Conservation (phyloP, 2,113 vertebrate species). For the Ibidorhyncha struthersii region DNA sequence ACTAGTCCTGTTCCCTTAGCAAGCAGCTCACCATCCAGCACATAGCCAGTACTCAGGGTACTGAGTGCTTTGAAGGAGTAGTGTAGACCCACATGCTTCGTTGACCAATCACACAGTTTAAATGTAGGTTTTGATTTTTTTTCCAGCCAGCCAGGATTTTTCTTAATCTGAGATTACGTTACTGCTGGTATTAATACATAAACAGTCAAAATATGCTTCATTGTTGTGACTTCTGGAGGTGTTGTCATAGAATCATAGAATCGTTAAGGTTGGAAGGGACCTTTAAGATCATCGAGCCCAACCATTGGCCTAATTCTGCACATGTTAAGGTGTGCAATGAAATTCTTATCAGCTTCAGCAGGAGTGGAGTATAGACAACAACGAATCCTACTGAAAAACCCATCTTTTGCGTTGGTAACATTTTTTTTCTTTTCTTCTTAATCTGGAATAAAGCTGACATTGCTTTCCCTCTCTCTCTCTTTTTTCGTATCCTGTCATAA, state of each 20-base stretch:
- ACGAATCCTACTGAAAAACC: neutral
- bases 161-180: neutral
- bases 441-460: neutral
- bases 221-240: neutral
- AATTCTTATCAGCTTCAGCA: neutral
- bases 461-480: neutral
- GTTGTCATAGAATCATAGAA: too few relatives aligned
- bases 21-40: neutral
- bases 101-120: neutral
- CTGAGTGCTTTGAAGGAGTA: neutral
- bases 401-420: accelerated
- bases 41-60: neutral
- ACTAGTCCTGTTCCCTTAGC: neutral
- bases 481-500: neutral
- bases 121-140: neutral
- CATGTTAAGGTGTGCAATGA: neutral
- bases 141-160: neutral
- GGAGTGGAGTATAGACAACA: neutral
- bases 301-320: neutral
- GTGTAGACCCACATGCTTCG: neutral
- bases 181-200: neutral
- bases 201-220: neutral
- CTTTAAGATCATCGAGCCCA: too few relatives aligned
- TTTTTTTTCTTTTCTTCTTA: neutral
- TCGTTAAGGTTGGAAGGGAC: too few relatives aligned